Base-by-base conservation (phyloP, 2,113 vertebrate genomes). In the Carollia perspicillata region DNA sequence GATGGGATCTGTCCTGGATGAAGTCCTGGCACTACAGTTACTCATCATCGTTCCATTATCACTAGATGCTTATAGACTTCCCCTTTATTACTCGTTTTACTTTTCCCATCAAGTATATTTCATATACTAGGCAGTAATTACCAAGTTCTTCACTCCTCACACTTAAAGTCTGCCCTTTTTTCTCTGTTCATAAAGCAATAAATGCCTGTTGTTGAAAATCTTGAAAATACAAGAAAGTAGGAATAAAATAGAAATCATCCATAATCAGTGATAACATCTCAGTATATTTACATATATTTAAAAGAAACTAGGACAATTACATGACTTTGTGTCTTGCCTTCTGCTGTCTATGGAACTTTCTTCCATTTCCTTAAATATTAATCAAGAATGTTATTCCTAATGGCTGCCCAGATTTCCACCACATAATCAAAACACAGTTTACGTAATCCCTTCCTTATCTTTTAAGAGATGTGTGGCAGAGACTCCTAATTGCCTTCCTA, bases 351-450 rank as follows among this genome's bases (percentile, higher is more conserved):
- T 0, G 51, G 40, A 74, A 42, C 33, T 90, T 78, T 74, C 77
- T 90, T 96, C 78, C 26, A 79, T 71, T 58, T 9, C 68, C 89
- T 96, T 96, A 97, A 97, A 97, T 93, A 95, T 84, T 84, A 90
- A 93, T 89, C 84, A 87, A 94, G 55, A 95, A 80, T 37, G 66
- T 80, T 77, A 90, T 80, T 92, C 51, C 89, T 96, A 90, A 87
- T 93, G 94, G 85, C 88, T 68, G 85, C 84, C 88, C 51, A 63
- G 84, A 90, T 78, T 90, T 60, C 88, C 80, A 94, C 55, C 78
- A 85, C 49, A 87, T 35, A 84, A 93, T 30, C 26, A 0, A 69
- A 83, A 83, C 23, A 74, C 30, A 81, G 69, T 77, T 97, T 42
- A 90, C 88, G 85, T 63, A 95, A 94, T 92, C 80, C 81, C 58